Evolutionary conservation across 2,888 invertebrate genomes (phyloP).

Genomic region (Spilosoma lubricipeda): DNA sequence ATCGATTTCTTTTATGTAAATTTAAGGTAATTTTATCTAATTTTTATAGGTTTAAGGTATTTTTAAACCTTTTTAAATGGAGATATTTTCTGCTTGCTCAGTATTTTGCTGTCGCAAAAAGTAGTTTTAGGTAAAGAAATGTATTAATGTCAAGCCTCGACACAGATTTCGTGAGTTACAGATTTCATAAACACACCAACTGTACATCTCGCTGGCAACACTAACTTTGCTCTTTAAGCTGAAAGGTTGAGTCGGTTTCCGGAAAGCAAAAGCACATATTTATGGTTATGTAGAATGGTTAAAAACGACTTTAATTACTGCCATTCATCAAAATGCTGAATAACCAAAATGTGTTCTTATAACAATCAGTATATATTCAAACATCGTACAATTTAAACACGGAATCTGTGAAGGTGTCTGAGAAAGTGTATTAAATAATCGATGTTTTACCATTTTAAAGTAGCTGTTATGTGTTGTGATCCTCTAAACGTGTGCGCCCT

Average conservation of each 20-base stretch:
- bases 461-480: conserved; percentile 25
- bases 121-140: conserved; percentile 27
- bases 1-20: conserved; percentile 38
- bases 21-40: conserved; percentile 20
- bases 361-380: not conserved
- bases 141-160: conserved; percentile 23
- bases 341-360: not conserved
- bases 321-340: no score
- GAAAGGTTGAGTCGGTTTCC: not conserved
- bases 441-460: conserved; percentile 31
- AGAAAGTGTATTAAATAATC: conserved; percentile 38
- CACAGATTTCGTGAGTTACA: conserved; percentile 36
- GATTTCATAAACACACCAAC: not conserved
- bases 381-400: conserved; percentile 6
- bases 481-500: conserved; percentile 9
- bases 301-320: not conserved
- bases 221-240: not conserved
- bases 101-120: conserved; percentile 30
- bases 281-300: not conserved
- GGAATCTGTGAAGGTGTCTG: conserved; percentile 38
- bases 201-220: not conserved
- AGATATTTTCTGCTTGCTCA: conserved; percentile 23
- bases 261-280: not conserved
- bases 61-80: conserved; percentile 27
- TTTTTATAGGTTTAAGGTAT: conserved; percentile 19